Evolutionary conservation across 2,797 vertebrate genomes (phyloP), one percentile per base, ranked within the genome.

Genomic region (Cryptoblepharus egeriae): DNA sequence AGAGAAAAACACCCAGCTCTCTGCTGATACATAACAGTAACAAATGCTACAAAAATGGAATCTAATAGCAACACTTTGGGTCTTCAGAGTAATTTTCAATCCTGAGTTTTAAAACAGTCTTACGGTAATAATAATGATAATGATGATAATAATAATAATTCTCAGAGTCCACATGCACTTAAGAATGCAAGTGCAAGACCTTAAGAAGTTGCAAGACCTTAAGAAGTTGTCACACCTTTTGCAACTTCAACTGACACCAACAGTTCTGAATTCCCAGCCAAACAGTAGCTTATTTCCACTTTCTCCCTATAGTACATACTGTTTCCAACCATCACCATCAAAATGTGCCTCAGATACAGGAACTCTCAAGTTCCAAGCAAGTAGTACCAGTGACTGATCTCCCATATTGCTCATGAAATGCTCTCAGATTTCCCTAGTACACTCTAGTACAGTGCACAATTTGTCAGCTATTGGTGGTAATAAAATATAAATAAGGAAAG

Each of bases 1-100:
- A 57, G 63, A 81, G 88, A 88, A 88, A 30, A 81, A 84, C 22
- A 63, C 1, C 2, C 57, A 69, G 1, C 65, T 77, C 9, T 70
- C 57, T 61, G 32, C 85, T 0, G 0, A 71, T 76, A 35, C 15
- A 87, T 0, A 0, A 67, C 71, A 76, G 45, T 12, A 55, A 55
- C 11, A 49, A 79, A 37, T 20, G 4, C 3, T 2, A 10, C 20
- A 79, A 67, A 75, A 71, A 24, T 81, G 18, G 39, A 61, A 11
- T 2, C 1, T 45, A 71, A 30, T 1, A 60, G 12, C 9, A 67
- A 8, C 65, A 71, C 22, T 35, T 71, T 8, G 1, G 0, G 8
- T 64, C 52, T 81, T 89, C 35, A 0, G 0, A 42, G 18, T 74
- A 42, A 87, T 76, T 85, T 1, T 18, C 37, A 88, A 71, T 64